Evolutionary conservation across 2,888 invertebrate genomes (phyloP).

Genomic region (Cerastoderma edule): DNA sequence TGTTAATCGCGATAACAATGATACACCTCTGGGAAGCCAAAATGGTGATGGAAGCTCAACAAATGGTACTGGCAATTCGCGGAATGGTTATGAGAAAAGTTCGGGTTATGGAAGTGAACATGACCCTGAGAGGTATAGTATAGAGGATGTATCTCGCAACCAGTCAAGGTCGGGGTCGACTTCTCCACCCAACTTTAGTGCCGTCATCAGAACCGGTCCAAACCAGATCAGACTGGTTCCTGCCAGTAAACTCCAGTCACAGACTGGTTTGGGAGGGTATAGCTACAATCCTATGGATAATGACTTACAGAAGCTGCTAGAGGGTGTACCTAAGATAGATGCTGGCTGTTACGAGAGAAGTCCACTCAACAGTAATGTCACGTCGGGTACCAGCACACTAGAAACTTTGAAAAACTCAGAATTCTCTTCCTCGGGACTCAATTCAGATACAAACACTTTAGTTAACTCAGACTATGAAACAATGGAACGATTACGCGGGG

Average conservation of each 20-base stretch:
- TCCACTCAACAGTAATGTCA: constrained; percentile 59
- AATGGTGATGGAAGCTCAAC: constrained; percentile 71
- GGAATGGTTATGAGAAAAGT: constrained; percentile 76
- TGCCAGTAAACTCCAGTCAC: constrained; percentile 64
- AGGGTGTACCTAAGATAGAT: constrained; percentile 76
- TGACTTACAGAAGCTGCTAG: constrained; percentile 73
- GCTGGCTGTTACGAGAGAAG: constrained; percentile 75
- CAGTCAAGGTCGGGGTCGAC: constrained; percentile 67
- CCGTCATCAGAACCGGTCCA: constrained; percentile 79
- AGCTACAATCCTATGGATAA: constrained; percentile 56
- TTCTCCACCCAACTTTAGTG: constrained; percentile 77
- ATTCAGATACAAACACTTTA: constrained; percentile 53
- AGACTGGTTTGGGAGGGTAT: constrained; percentile 56
- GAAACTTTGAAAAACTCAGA: constrained; percentile 57
- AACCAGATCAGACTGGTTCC: constrained; percentile 79
- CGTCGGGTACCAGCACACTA: constrained; percentile 54
- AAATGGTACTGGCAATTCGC: constrained; percentile 73
- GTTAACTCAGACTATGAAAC: constrained; percentile 55
- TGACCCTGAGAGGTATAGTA: constrained; percentile 75
- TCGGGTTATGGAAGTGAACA: constrained; percentile 80
- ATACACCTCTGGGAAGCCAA: constrained; percentile 70
- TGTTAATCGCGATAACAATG: constrained; percentile 65
- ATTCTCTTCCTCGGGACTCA: constrained; percentile 38
- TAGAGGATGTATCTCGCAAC: constrained; percentile 71
- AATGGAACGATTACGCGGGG: constrained; percentile 25